Percentiles rank a stretch among this genome's conserved stretches.
These are phyloP conservation scores for Platycercus adscitus DNA, from an alignment of 2,113 vertebrate genomes.

Conservation along the genomic window DNA sequence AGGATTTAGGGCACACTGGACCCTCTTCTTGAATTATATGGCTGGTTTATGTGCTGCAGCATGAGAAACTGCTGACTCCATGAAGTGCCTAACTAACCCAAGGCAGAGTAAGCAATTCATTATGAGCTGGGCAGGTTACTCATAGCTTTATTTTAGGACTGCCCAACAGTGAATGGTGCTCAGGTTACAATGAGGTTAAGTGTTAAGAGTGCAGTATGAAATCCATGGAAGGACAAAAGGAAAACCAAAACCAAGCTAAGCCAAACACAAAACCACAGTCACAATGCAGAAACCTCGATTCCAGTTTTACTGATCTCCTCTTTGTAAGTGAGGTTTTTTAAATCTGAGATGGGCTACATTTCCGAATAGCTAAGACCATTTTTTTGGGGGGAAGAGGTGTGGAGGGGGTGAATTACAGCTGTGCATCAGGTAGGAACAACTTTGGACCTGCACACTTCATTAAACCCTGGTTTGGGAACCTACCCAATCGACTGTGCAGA, in stretches of 20 bases:
- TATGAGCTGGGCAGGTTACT: not conserved
- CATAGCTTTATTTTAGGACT: not conserved
- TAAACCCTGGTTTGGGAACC: not conserved
- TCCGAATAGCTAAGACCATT: not conserved
- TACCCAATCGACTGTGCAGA: slow-evolving; percentile 99
- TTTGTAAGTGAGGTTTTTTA: not conserved
- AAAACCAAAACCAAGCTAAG: not conserved
- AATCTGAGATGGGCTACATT: not conserved
- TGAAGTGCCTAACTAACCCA: not conserved
- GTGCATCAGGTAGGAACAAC: not conserved
- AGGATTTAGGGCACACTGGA: not conserved
- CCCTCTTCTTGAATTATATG: not conserved
- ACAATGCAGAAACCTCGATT: not conserved
- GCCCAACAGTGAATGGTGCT: not conserved
- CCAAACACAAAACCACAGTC: accelerated
- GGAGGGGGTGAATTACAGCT: not conserved
- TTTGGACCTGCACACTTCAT: not conserved
- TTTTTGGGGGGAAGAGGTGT: not conserved
- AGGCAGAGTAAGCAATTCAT: not conserved
- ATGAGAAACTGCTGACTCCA: not conserved
- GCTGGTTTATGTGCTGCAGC: not conserved
- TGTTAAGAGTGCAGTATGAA: not conserved
- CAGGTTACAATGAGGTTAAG: accelerated
- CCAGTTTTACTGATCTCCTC: not conserved
- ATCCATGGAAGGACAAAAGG: not conserved